phyloP scores from a whole-genome alignment of 2,113 vertebrate species.

The Elachura formosa region DNA sequence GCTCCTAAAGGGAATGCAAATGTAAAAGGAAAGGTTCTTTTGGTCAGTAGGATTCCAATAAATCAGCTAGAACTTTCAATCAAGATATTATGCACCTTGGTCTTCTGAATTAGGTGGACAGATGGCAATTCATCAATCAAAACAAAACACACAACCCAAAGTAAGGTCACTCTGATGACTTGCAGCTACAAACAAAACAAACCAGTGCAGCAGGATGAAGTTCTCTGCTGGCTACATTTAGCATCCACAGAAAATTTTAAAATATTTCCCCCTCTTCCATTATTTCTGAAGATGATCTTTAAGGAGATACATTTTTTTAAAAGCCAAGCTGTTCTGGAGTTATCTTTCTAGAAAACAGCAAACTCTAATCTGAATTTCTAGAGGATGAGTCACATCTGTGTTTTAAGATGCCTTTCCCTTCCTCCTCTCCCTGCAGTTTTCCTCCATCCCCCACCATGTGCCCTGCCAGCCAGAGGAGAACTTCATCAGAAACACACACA shows the following conservation, averaged over 20 bases:
- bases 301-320: background rate
- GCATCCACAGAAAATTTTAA: background rate
- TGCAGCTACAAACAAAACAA: conserved; percentile 11
- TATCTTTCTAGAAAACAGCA: background rate
- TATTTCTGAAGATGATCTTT: background rate
- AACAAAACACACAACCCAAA: conserved; percentile 1
- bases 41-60: background rate
- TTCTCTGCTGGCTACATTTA: conserved; percentile 10
- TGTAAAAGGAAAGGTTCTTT: background rate
- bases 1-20: background rate
- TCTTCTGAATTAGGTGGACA: background rate
- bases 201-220: background rate
- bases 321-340: background rate
- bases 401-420: conserved; percentile 25
- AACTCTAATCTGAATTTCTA: conserved; percentile 24
- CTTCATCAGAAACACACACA: conserved; percentile 6
- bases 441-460: background rate
- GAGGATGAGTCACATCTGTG: conserved; percentile 23
- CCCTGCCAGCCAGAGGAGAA: conserved; percentile 41
- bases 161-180: conserved; percentile 17
- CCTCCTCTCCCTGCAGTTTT: background rate
- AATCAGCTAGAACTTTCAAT: background rate
- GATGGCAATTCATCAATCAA: background rate
- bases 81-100: background rate
- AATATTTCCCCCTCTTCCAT: background rate